These are phyloP conservation scores for Erebia ligea DNA, from an alignment of 2,888 invertebrate genomes.

Conservation along the genomic window DNA sequence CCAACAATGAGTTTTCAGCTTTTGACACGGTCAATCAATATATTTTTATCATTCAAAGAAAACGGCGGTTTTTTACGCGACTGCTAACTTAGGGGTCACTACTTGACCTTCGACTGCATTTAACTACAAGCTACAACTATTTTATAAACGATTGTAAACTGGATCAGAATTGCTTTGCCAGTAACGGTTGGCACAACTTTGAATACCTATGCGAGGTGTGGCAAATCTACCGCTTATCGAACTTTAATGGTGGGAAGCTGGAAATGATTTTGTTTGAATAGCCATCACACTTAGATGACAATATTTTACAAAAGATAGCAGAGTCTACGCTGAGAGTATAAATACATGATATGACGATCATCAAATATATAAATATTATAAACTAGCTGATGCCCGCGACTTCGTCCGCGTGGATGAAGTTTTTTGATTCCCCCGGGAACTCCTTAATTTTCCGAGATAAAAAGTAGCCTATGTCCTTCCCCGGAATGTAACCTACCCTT, in stretches of 20 bases:
- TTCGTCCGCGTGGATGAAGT: no score
- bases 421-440: no score
- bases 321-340: no score
- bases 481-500: no score
- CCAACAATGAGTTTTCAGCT: conserved; percentile 9
- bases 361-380: no score
- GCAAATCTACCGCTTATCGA: conserved; percentile 35
- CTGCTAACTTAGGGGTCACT: conserved; percentile 39
- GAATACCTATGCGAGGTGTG: conserved; percentile 54
- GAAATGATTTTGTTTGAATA: conserved; percentile 44
- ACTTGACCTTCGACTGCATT: conserved; percentile 50
- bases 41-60: conserved; percentile 28
- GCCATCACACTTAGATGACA: conserved; percentile 57
- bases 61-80: conserved; percentile 29
- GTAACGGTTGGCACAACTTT: conserved; percentile 48
- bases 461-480: no score
- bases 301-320: background rate
- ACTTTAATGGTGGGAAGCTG: conserved; percentile 42
- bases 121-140: conserved; percentile 51
- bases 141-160: conserved; percentile 59
- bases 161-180: conserved; percentile 50
- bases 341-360: no score
- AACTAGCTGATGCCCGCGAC: no score
- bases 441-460: no score
- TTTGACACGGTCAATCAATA: conserved; percentile 26